Evolutionary conservation across 2,888 invertebrate genomes (phyloP), one percentile per base, ranked within the genome.

Genomic region (Brachynemurus nebulosus): DNA sequence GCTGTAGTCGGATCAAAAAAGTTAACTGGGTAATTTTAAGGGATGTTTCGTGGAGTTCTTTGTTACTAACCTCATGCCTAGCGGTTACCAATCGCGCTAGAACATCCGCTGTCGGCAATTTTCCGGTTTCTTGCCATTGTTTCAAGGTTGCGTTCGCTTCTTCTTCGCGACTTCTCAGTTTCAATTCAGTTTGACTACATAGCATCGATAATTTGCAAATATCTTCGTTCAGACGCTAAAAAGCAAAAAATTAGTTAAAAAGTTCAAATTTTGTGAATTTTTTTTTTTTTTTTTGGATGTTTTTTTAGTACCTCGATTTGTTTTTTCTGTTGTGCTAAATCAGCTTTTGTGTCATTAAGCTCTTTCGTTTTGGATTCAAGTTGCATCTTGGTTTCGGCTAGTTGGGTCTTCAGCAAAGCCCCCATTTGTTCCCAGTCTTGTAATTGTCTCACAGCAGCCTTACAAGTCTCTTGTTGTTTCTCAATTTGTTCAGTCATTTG

Each of bases 381-480:
- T 53, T 71, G 70, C 47, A 67, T 65, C 49, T 70, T 65, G 48
- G 72, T 61, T 48, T 73, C 73, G 59, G 70, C 67, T 8, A 73
- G 63, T 55, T 74, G 72, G 34, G 65, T 63, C 54, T 71, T 70
- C 49, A 74, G 57, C 54, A 70, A 64, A 5, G 68, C 61, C 30
- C 72, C 72, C n/a, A 70, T 60, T 51, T 67, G 59, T 53, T 73
- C 71, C 62, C 70, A 68, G 54, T 71, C 72, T 57, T 69, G 70
- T 42, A 72, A 54, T 54, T 72, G 64, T 46, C 60, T 61, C 9
- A 59, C 62, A 4, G 62, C 62, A 6, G 61, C 52, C 51, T 62
- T 62, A 46, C 64, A 63, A 2, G 59, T 61, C 41, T 65, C 63
- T 34, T 61, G 59, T 48, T 64, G 64, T 37, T 63, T 60, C 16